Base-by-base conservation (phyloP, 2,797 vertebrate species). In the Hydrolagus colliei region DNA sequence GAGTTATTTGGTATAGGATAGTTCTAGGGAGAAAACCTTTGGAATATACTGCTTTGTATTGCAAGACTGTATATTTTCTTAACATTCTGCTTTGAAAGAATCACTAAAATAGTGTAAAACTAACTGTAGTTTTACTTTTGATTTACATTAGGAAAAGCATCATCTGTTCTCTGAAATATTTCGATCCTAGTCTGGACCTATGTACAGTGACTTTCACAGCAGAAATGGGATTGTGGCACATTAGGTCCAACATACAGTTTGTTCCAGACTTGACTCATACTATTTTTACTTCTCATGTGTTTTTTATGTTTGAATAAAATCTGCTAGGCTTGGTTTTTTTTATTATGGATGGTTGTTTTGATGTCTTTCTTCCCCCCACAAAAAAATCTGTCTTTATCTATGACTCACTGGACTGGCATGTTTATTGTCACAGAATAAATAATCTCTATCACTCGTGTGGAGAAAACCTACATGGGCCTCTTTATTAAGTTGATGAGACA, bases 331-430 rank as follows among this genome's bases (percentile, higher is more conserved):
- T 18, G 41, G 1, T 61, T 84, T 35, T 68, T 68, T 32, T 71
- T 67, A 84, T 71, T 61, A 71, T 77, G 75, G 41, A 13, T 16
- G 18, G 27, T 82, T 82, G 27, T 68, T 68, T 27, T 68, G 22
- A 82, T 52, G 6, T 52, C 41, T 52, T 52, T 6, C 27, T 65
- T 68, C 65, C 65, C 79, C 65, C 68, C 65, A 14, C 79, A n/a
- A 84, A 84, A 68, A 41, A 77, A 16, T 35, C 32, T 76, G 16
- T 41, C 16, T 18, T 3, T 52, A 52, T 52, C 6, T 52, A 52
- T 52, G 62, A 84, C 32, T 71, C 65, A 68, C 32, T 68, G 79
- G 63, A 84, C n/a, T 68, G 65, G 79, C 52, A 84, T 84, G 14
- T 35, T 41, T 68, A 82, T 82, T 82, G 78, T n/a, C 13, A 27